Conservation (phyloP, 2,797 vertebrate species). For the Scomberomorus guttatus region DNA sequence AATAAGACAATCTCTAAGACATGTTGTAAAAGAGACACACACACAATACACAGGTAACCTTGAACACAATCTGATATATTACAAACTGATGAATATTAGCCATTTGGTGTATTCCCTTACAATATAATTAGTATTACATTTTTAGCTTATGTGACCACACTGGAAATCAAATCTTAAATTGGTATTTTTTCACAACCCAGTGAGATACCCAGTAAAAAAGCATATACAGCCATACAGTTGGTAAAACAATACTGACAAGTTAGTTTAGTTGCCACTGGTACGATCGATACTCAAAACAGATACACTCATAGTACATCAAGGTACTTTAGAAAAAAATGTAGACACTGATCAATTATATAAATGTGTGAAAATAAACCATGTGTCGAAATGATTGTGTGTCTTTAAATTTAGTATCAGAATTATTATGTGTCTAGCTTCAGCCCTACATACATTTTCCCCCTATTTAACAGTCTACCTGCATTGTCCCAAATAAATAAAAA, state of each 20-base stretch:
- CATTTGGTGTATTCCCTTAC: background rate
- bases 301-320: background rate
- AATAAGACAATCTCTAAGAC: constrained; percentile 1
- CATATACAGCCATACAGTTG: background rate
- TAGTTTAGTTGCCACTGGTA: background rate
- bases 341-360: background rate
- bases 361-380: background rate
- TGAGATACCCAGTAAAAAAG: background rate
- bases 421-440: background rate
- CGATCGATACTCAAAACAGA: background rate
- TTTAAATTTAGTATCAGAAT: too few relatives aligned
- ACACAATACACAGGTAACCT: background rate
- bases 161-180: background rate
- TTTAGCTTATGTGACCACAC: background rate
- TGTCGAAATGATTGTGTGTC: background rate
- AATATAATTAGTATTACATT: background rate
- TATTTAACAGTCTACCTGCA: background rate
- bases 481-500: background rate
- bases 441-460: background rate
- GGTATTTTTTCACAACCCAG: background rate
- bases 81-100: background rate
- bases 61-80: background rate
- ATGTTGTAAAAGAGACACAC: background rate
- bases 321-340: background rate
- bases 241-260: background rate